Conservation (phyloP, 2,797 vertebrate species). For the Ispidina picta region DNA sequence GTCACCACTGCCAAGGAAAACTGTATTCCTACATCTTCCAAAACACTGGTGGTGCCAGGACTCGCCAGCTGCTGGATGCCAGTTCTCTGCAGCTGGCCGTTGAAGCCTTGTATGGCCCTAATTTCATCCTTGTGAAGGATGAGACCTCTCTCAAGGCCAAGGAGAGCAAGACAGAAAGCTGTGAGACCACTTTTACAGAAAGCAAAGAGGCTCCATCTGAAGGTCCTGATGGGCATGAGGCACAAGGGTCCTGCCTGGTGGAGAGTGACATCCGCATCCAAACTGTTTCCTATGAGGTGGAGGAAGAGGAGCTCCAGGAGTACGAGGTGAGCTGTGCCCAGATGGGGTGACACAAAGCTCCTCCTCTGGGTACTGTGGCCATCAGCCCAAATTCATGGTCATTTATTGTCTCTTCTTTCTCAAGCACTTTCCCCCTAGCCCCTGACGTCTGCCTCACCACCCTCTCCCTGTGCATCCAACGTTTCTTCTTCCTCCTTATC, state of each 20-base stretch:
- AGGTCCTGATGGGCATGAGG: slow-evolving; percentile 52
- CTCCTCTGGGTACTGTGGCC: background rate
- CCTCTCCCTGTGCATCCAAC: background rate
- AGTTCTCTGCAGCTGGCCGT: slow-evolving; percentile 91
- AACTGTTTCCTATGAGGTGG: slow-evolving; percentile 91
- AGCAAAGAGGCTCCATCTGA: slow-evolving; percentile 78
- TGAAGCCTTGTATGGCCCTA: slow-evolving; percentile 89
- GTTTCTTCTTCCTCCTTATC: background rate
- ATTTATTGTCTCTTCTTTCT: background rate
- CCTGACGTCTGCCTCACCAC: background rate
- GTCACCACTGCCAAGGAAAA: slow-evolving; percentile 84
- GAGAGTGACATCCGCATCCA: slow-evolving; percentile 88
- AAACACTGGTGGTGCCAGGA: slow-evolving; percentile 77
- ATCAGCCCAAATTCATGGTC: background rate
- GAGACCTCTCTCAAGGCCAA: slow-evolving; percentile 83
- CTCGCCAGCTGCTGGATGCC: slow-evolving; percentile 90
- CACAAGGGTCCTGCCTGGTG: slow-evolving; percentile 53
- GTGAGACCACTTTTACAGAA: slow-evolving; percentile 91
- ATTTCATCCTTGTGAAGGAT: slow-evolving; percentile 88
- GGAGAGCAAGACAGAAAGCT: slow-evolving; percentile 87
- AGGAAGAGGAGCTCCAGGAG: slow-evolving; percentile 88
- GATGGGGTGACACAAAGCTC: slow-evolving; percentile 42
- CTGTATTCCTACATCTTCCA: slow-evolving; percentile 89
- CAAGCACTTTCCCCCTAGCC: background rate
- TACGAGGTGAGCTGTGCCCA: slow-evolving; percentile 82